phyloP scores from a whole-genome alignment of 2,113 vertebrate genomes.

The Ornithorhynchus anatinus region DNA sequence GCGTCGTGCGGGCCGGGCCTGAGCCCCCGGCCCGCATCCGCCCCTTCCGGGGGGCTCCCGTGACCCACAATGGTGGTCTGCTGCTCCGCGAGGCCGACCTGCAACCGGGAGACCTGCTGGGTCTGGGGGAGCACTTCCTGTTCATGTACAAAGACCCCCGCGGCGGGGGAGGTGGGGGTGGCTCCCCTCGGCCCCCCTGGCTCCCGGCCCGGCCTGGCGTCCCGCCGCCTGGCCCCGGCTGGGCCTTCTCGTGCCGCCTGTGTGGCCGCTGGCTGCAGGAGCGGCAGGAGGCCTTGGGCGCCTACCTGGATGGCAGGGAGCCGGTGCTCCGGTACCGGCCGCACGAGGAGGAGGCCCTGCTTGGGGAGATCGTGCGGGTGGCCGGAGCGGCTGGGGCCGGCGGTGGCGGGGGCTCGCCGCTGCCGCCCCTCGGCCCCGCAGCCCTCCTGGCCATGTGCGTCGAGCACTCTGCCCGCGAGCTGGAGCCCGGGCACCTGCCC shows the following conservation, averaged over 20 bases:
- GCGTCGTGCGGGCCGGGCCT: constrained; percentile 69
- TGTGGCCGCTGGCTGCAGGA: constrained; percentile 76
- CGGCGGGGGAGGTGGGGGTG: background rate
- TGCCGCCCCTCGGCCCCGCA: constrained; percentile 80
- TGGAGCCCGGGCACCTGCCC: constrained; percentile 84
- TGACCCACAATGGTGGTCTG: constrained; percentile 85
- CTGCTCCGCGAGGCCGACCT: constrained; percentile 83
- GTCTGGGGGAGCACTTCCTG: constrained; percentile 86
- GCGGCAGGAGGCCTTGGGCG: constrained; percentile 82
- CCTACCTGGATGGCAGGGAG: constrained; percentile 82
- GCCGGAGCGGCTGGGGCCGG: constrained; percentile 66
- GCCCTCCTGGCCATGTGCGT: constrained; percentile 89
- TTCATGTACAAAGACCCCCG: constrained; percentile 92
- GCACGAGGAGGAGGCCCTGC: constrained; percentile 80
- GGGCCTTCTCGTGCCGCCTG: constrained; percentile 66
- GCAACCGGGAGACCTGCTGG: constrained; percentile 86
- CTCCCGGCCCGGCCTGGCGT: constrained; percentile 59
- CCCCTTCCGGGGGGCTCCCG: constrained; percentile 83
- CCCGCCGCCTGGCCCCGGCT: constrained; percentile 50
- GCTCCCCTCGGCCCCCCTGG: constrained; percentile 61
- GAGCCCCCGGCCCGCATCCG: constrained; percentile 75
- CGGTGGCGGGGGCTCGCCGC: constrained; percentile 80
- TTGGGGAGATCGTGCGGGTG: constrained; percentile 85
- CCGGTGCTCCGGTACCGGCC: constrained; percentile 82
- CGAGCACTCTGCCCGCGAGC: constrained; percentile 84